Evolutionary conservation across 2,797 vertebrate species (phyloP).

Genomic region (Apogon hyalosoma): DNA sequence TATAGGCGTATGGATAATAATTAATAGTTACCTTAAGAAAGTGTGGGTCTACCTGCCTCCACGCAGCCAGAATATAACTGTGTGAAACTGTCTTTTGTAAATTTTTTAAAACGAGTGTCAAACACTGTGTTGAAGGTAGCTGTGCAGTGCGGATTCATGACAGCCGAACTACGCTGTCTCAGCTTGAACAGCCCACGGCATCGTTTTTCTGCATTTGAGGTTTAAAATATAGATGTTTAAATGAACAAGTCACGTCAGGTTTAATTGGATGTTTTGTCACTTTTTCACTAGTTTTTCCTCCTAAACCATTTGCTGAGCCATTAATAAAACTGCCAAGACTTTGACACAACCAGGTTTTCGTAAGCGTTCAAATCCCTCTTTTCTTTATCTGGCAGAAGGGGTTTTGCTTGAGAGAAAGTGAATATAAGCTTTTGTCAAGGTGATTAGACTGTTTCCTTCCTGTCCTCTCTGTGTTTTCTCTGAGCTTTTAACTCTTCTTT

Average conservation of each 20-base stretch:
- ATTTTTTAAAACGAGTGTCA: no score
- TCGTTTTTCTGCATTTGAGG: not conserved
- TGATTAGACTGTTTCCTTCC: conserved; percentile 56
- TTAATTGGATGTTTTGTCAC: conserved; percentile 24
- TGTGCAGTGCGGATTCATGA: no score
- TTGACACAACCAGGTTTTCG: conserved; percentile 10
- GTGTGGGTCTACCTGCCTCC: no score
- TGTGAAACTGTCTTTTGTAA: no score
- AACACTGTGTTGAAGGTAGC: no score
- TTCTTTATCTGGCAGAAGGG: conserved; percentile 42
- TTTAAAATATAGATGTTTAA: conserved; percentile 10
- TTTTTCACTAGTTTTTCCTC: conserved; percentile 34
- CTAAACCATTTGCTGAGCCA: conserved; percentile 19
- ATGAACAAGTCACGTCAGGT: not conserved
- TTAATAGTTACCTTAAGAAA: no score
- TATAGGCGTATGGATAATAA: no score
- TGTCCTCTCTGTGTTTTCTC: conserved; percentile 72
- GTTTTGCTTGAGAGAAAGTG: conserved; percentile 24
- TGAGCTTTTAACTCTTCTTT: conserved; percentile 85
- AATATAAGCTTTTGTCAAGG: conserved; percentile 29
- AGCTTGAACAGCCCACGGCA: not conserved
- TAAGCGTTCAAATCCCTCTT: conserved; percentile 33
- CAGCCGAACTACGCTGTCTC: not conserved
- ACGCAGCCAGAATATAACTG: no score
- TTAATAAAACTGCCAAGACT: conserved; percentile 32